Percentiles rank a stretch among this genome's conserved stretches.
Evolutionary conservation across 2,797 vertebrate genomes (phyloP).

Genomic region (Jordanella pulchra): DNA sequence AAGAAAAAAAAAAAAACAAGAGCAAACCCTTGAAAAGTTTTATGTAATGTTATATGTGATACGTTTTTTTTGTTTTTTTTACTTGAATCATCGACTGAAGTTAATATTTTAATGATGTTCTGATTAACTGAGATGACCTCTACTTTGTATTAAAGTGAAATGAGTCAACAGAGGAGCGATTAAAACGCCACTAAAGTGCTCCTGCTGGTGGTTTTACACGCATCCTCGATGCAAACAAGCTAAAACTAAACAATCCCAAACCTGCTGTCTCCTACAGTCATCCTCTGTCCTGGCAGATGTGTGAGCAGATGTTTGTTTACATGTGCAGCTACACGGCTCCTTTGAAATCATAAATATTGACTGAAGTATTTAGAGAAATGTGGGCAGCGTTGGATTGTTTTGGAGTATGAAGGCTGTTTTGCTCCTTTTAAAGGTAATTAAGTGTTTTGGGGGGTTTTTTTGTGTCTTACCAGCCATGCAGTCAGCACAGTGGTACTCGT

Average conservation of each 20-base stretch:
- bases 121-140: background rate
- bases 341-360: conserved; percentile 18
- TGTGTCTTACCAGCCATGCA: conserved; percentile 84
- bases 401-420: conserved; percentile 19
- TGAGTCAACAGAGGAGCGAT: background rate
- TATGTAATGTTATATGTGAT: background rate
- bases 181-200: background rate
- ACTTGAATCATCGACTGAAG: background rate
- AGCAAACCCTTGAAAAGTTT: background rate
- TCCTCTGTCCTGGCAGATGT: background rate
- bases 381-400: conserved; percentile 21
- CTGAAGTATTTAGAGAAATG: conserved; percentile 16
- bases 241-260: background rate
- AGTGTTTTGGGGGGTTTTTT: no score
- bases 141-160: background rate
- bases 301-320: background rate
- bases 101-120: background rate
- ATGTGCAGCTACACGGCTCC: background rate
- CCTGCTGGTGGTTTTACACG: background rate
- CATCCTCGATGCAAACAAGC: background rate
- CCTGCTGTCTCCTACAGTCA: background rate
- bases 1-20: background rate
- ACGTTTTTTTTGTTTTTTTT: background rate
- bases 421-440: conserved; percentile 13
- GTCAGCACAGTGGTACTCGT: conserved; percentile 97